Conservation (phyloP, 2,888 invertebrate species). For the Brenthis daphne region DNA sequence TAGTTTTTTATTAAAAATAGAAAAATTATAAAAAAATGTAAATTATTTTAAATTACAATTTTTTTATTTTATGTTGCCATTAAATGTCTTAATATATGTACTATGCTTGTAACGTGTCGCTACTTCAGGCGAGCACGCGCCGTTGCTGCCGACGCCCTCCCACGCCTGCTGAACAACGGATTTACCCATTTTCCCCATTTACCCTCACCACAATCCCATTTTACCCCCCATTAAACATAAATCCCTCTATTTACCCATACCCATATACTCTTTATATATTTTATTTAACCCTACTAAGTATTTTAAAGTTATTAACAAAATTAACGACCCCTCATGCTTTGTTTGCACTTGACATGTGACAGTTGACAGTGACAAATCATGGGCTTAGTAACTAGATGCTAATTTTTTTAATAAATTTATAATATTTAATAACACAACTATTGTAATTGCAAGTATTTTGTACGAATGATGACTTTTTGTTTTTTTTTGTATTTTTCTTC, state of each 20-base stretch:
- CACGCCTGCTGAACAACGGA: constrained; percentile 59
- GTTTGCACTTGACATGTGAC: constrained; percentile 11
- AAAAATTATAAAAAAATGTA: too few species aligned
- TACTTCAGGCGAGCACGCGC: constrained; percentile 71
- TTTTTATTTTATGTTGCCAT: constrained; percentile 5
- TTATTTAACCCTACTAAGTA: not conserved
- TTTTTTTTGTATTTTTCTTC: not conserved
- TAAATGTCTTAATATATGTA: constrained; percentile 17
- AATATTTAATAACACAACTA: constrained; percentile 14
- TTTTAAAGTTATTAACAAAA: constrained; percentile 18
- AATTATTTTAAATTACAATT: not conserved
- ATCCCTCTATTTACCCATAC: not conserved
- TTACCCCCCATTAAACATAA: not conserved
- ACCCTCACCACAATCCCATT: constrained; percentile 1
- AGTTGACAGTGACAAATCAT: not conserved
- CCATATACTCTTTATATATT: not conserved
- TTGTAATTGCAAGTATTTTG: constrained; percentile 19
- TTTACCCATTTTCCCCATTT: constrained; percentile 28
- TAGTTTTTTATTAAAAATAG: not conserved
- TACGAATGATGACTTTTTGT: not conserved
- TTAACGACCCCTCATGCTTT: not conserved
- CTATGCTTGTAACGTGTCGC: constrained; percentile 41
- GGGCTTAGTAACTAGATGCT: not conserved
- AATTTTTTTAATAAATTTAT: constrained; percentile 10
- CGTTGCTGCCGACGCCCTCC: constrained; percentile 63